These are phyloP conservation scores for Mellilla xanthometata DNA, from an alignment of 2,888 invertebrate species.

Conservation along the genomic window DNA sequence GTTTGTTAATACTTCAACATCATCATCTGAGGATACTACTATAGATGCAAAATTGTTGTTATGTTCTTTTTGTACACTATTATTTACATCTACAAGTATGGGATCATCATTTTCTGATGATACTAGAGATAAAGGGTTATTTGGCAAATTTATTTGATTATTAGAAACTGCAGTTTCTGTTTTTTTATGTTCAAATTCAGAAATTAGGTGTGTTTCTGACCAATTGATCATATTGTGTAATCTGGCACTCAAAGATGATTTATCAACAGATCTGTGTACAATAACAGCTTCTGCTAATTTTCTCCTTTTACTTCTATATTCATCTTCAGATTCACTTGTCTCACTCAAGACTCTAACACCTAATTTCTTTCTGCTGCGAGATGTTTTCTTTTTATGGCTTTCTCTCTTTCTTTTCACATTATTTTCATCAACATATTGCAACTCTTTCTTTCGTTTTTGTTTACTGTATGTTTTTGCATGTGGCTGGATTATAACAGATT, in stretches of 20 bases:
- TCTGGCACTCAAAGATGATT: constrained; percentile 63
- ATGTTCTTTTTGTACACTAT: constrained; percentile 15
- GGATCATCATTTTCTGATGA: constrained; percentile 30
- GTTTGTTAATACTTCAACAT: constrained; percentile 16
- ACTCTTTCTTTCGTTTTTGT: constrained; percentile 51
- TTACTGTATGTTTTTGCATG: constrained; percentile 45
- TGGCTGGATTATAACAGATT: constrained; percentile 38
- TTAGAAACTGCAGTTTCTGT: constrained; percentile 23
- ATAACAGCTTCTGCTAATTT: constrained; percentile 81
- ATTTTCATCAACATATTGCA: constrained; percentile 28
- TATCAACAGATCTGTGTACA: constrained; percentile 60
- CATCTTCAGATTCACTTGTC: constrained; percentile 71
- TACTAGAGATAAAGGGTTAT: constrained; percentile 27
- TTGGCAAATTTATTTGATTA: constrained; percentile 13
- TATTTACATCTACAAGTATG: constrained; percentile 20
- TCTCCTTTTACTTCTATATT: constrained; percentile 67
- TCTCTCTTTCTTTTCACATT: constrained; percentile 41
- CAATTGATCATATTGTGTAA: constrained; percentile 65
- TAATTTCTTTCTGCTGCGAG: constrained; percentile 47
- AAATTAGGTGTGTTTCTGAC: constrained; percentile 35
- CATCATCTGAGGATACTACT: constrained; percentile 29
- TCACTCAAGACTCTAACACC: constrained; percentile 48
- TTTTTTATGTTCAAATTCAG: constrained; percentile 28
- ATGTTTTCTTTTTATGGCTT: constrained; percentile 45
- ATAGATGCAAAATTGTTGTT: constrained; percentile 14